Evolutionary conservation across 1,140 invertebrate species (phyloP).

Genomic region (Scaptomyza hsui): DNA sequence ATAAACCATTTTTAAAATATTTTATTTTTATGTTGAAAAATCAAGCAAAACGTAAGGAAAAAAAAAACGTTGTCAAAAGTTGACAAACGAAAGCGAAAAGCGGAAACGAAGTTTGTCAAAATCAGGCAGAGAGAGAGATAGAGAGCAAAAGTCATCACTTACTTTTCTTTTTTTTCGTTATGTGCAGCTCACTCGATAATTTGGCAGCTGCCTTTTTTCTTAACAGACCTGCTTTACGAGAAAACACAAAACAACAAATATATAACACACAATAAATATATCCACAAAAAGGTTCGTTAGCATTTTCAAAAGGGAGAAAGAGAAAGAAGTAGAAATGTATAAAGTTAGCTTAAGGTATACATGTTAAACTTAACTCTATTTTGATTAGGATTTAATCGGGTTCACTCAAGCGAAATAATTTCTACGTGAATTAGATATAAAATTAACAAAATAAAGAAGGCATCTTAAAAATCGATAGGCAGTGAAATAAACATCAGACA

Average conservation of each 20-base stretch:
- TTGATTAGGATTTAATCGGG: not conserved
- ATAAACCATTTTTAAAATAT: constrained; percentile 48
- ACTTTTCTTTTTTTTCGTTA: constrained; percentile 7
- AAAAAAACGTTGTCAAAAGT: not conserved
- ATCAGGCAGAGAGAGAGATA: constrained; percentile 12
- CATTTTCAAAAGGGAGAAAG: constrained; percentile 21
- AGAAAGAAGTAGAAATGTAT: constrained; percentile 16
- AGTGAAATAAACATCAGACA: too few relatives aligned
- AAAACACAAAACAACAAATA: constrained; percentile 3
- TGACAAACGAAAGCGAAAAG: constrained; percentile 3
- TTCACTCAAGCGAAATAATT: not conserved
- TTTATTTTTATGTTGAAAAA: constrained; percentile 19
- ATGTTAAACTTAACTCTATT: not conserved
- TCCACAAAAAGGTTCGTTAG: constrained; percentile 29
- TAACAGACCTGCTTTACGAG: constrained; percentile 72
- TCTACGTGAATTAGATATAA: too few relatives aligned
- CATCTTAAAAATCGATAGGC: constrained; percentile 70
- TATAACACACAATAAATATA: constrained; percentile 1
- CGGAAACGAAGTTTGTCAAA: constrained; percentile 15
- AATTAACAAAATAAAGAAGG: too few relatives aligned
- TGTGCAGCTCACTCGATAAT: constrained; percentile 10
- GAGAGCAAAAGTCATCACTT: constrained; percentile 3
- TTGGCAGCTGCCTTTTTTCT: constrained; percentile 73
- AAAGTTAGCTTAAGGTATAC: constrained; percentile 1
- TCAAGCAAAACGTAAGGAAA: constrained; percentile 17